Evolutionary conservation across 2,888 invertebrate genomes (phyloP).

Genomic region (Nemoura dubitans): DNA sequence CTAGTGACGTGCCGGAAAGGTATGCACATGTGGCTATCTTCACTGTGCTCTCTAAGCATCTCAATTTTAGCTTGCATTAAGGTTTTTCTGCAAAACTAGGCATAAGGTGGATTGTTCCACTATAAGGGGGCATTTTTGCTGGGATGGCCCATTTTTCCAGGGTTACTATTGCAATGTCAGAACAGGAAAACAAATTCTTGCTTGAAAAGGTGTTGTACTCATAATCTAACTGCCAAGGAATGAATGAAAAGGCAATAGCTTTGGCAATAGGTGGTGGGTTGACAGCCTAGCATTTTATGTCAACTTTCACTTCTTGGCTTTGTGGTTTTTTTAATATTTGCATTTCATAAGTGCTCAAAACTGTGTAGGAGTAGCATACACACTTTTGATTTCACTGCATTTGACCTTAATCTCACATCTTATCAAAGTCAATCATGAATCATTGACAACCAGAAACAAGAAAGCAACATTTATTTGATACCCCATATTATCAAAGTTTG

Average conservation of each 20-base stretch:
- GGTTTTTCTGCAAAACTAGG: no score
- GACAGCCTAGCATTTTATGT: neutral
- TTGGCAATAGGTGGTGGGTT: neutral
- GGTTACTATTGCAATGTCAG: no score
- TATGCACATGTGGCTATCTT: conserved; percentile 46
- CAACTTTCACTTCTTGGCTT: neutral
- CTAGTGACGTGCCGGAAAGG: conserved; percentile 67
- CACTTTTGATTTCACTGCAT: neutral
- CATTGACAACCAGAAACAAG: neutral
- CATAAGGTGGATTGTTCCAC: no score
- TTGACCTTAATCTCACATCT: neutral
- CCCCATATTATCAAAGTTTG: neutral
- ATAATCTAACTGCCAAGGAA: no score
- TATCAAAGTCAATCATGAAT: conserved; percentile 3
- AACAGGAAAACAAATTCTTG: no score
- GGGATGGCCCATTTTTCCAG: no score
- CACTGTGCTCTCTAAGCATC: neutral
- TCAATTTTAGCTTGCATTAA: no score
- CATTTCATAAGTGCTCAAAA: neutral
- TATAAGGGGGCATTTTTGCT: no score
- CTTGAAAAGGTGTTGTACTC: no score
- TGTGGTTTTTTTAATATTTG: neutral
- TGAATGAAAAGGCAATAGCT: no score
- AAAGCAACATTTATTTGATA: neutral
- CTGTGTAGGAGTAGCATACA: neutral